Percentiles rank a stretch among this genome's conserved stretches.
These are phyloP conservation scores for Armadillidium nasatum DNA, from an alignment of 1,140 invertebrate genomes.

Conservation along the genomic window DNA sequence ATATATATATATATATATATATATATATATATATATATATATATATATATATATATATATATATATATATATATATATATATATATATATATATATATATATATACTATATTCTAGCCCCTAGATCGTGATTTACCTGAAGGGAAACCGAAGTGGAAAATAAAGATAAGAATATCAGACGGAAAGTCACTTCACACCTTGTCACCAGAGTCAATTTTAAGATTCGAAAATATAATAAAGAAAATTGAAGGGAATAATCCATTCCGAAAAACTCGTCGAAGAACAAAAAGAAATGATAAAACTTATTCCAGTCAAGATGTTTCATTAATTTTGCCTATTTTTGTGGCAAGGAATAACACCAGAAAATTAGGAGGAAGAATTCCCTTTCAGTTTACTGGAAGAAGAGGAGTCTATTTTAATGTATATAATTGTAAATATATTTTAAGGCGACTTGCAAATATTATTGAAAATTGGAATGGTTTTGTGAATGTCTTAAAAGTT, in stretches of 20 bases:
- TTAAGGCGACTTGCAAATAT: too few species aligned
- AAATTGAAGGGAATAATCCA: background rate
- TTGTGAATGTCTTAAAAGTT: too few species aligned
- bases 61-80: too few species aligned
- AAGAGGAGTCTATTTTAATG: background rate
- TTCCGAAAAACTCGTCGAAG: background rate
- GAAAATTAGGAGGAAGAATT: background rate
- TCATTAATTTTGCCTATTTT: background rate
- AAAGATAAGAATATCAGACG: background rate
- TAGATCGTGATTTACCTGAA: background rate
- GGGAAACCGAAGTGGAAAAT: background rate
- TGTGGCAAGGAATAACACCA: background rate
- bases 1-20: too few species aligned
- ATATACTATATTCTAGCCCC: background rate
- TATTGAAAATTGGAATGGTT: too few species aligned
- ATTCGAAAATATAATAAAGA: background rate
- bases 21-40: too few species aligned
- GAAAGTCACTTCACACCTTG: background rate
- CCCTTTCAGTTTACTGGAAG: background rate
- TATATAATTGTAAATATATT: too few species aligned
- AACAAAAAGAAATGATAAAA: too few species aligned
- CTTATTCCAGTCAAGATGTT: too few species aligned
- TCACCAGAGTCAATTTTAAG: background rate
- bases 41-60: too few species aligned
- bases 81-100: background rate